These are phyloP conservation scores for Amphiprion ocellaris DNA, from an alignment of 2,113 vertebrate genomes.

Conservation along the genomic window DNA sequence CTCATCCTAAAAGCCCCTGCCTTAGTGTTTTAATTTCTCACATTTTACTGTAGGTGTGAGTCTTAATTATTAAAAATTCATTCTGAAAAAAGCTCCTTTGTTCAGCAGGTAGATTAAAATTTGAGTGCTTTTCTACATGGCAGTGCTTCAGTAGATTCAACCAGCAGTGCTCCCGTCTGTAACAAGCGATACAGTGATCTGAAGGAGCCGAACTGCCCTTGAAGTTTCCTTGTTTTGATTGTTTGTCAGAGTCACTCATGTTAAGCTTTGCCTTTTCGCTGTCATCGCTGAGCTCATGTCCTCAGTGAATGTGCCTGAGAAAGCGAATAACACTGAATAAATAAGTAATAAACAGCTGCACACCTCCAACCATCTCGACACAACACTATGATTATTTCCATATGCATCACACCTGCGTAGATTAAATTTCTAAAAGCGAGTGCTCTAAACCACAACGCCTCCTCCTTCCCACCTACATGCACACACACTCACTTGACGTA, in stretches of 20 bases:
- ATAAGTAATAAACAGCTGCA: constrained; percentile 28
- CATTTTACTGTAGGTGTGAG: constrained; percentile 3
- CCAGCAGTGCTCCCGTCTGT: neutral
- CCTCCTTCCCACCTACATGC: constrained; percentile 21
- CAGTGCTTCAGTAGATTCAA: neutral
- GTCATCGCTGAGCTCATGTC: constrained; percentile 30
- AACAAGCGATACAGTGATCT: constrained; percentile 1
- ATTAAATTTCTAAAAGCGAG: constrained; percentile 21
- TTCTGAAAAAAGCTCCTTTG: neutral
- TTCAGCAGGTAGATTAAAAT: neutral
- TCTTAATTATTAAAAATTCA: constrained; percentile 23
- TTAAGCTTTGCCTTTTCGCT: constrained; percentile 22
- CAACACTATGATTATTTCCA: constrained; percentile 18
- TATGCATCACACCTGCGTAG: constrained; percentile 27
- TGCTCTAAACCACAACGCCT: constrained; percentile 7
- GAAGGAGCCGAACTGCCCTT: constrained; percentile 4
- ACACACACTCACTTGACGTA: constrained; percentile 30
- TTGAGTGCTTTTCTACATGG: constrained; percentile 2
- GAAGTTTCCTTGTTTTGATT: constrained; percentile 20
- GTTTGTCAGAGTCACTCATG: constrained; percentile 39
- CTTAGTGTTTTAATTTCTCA: constrained; percentile 5
- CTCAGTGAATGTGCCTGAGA: neutral
- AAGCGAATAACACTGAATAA: constrained; percentile 25
- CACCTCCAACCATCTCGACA: neutral
- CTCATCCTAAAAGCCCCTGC: constrained; percentile 19